Evolutionary conservation across 2,888 invertebrate species (phyloP).

Genomic region (Drosophila rubida): DNA sequence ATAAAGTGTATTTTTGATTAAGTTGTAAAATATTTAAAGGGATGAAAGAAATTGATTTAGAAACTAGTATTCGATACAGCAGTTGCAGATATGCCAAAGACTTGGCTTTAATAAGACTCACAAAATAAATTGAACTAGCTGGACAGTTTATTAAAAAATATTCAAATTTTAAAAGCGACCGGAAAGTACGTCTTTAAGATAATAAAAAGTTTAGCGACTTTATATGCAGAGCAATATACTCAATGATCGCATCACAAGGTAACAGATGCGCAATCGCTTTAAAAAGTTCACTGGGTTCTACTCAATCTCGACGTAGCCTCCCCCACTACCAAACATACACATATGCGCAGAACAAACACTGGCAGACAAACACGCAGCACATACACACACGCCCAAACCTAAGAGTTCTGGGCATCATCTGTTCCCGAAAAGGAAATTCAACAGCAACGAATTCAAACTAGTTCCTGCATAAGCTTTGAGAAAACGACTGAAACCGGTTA

Average conservation of each 20-base stretch:
- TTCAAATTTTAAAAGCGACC: not conserved
- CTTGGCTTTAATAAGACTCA: too few relatives aligned
- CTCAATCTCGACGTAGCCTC: conserved; percentile 4
- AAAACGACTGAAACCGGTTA: conserved; percentile 63
- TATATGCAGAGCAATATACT: not conserved
- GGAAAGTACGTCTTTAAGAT: not conserved
- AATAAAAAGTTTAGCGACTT: not conserved
- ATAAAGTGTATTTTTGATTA: conserved; percentile 1
- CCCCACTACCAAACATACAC: conserved; percentile 1
- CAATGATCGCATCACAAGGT: not conserved
- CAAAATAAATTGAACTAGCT: too few relatives aligned
- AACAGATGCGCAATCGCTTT: conserved; percentile 32
- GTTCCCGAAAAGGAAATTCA: conserved; percentile 76
- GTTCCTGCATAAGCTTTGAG: conserved; percentile 64
- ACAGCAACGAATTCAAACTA: conserved; percentile 61
- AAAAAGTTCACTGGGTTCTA: conserved; percentile 59
- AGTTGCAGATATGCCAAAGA: too few relatives aligned
- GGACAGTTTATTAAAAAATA: not conserved
- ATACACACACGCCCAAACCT: not conserved
- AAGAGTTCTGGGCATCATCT: conserved; percentile 70
- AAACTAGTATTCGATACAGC: too few relatives aligned
- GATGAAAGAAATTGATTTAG: too few relatives aligned
- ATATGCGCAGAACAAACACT: not conserved
- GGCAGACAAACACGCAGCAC: not conserved
- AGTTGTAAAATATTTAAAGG: not conserved